These are phyloP conservation scores for Brenthis hecate DNA, from an alignment of 2,888 invertebrate genomes.

Conservation along the genomic window DNA sequence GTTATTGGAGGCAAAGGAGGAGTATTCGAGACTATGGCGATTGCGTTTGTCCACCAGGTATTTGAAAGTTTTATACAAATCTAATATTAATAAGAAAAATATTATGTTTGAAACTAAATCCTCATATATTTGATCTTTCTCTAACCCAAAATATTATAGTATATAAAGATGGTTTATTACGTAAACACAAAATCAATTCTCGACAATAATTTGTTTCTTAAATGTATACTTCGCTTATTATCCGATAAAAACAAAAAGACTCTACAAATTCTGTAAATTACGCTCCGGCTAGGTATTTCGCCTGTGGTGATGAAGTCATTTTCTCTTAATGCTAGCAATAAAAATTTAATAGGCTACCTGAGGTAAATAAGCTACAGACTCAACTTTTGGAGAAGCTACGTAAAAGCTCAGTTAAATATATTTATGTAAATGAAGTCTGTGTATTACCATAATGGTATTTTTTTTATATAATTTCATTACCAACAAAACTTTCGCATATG, in stretches of 20 bases:
- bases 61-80: constrained; percentile 33
- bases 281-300: constrained; percentile 8
- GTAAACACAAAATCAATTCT: too few species aligned
- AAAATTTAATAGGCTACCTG: constrained; percentile 2
- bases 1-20: constrained; percentile 66
- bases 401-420: too few species aligned
- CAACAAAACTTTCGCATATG: too few species aligned
- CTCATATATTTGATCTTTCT: too few species aligned
- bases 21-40: constrained; percentile 83
- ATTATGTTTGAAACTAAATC: neutral
- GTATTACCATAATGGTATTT: too few species aligned
- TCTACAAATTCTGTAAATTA: constrained; percentile 5
- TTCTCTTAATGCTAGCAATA: constrained; percentile 12
- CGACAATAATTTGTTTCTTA: too few species aligned
- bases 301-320: constrained; percentile 12
- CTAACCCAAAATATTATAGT: too few species aligned
- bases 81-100: neutral
- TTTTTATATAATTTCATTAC: too few species aligned
- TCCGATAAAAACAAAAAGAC: neutral
- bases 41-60: constrained; percentile 89
- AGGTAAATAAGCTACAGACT: neutral
- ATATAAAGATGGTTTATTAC: too few species aligned
- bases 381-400: neutral
- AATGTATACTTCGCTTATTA: neutral
- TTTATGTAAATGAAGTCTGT: too few species aligned